These are phyloP conservation scores for Probosciger aterrimus DNA, from an alignment of 2,113 vertebrate species.

Conservation along the genomic window DNA sequence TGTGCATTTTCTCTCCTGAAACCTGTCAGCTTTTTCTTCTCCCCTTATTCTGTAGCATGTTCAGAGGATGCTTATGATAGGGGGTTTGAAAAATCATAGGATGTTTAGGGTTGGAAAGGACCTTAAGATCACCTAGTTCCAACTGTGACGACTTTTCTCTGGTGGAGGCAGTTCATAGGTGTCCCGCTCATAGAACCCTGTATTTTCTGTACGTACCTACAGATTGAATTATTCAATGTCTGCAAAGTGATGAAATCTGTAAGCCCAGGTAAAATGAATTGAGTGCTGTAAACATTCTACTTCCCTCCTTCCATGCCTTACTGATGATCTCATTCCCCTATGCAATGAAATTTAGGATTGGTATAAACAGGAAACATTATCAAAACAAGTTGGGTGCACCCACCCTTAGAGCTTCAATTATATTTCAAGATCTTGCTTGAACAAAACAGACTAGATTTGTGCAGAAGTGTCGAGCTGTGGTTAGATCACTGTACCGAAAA, in stretches of 20 bases:
- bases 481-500: background rate
- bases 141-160: background rate
- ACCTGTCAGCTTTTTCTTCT: background rate
- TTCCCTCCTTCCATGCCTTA: background rate
- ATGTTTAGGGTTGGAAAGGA: background rate
- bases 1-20: background rate
- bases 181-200: background rate
- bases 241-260: background rate
- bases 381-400: slow-evolving; percentile 17
- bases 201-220: background rate
- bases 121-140: background rate
- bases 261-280: background rate
- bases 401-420: background rate
- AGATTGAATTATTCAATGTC: background rate
- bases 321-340: slow-evolving; percentile 1
- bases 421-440: slow-evolving; percentile 7
- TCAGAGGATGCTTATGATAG: background rate
- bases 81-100: background rate
- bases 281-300: background rate
- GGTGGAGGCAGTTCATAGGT: background rate
- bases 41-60: background rate
- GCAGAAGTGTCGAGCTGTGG: background rate
- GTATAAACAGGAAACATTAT: slow-evolving; percentile 57
- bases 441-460: background rate
- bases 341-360: background rate